A percentile compares a stretch with the other conserved stretches of the same genome.
Conservation (phyloP, 2,888 invertebrate genomes). For the Tetheella fluctuosa region DNA sequence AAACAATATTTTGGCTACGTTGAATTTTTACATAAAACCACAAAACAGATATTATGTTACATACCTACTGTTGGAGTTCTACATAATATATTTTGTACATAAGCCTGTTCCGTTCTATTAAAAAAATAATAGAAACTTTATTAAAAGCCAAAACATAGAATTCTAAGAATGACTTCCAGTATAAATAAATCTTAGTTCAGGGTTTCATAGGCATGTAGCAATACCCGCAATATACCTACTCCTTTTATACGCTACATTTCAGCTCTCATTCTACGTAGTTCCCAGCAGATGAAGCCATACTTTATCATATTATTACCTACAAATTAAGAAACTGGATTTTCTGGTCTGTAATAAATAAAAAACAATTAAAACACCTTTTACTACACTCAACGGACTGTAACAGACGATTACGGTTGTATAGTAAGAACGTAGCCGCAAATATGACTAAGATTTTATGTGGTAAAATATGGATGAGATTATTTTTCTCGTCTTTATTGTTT, state of each 20-base stretch:
- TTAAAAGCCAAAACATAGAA: neutral
- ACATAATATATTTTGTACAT: neutral
- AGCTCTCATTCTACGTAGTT: too few relatives aligned
- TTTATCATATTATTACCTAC: too few relatives aligned
- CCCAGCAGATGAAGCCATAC: too few relatives aligned
- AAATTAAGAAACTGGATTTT: too few relatives aligned
- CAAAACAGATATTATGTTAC: too few relatives aligned
- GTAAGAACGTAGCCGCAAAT: neutral
- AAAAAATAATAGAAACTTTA: neutral
- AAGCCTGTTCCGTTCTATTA: neutral
- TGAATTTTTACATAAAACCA: too few relatives aligned
- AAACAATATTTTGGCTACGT: neutral
- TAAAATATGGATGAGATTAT: conserved; percentile 24
- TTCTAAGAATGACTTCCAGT: neutral
- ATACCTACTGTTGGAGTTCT: too few relatives aligned
- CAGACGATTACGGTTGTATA: too few relatives aligned
- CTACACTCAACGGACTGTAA: too few relatives aligned
- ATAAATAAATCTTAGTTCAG: neutral
- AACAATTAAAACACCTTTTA: too few relatives aligned
- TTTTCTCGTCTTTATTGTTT: conserved; percentile 51
- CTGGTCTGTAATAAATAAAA: neutral
- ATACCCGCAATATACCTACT: neutral
- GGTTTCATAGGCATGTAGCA: neutral
- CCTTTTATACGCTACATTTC: conserved; percentile 2
- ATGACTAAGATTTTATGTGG: conserved; percentile 18